A percentile compares a stretch with the other conserved stretches of the same genome.
These are phyloP conservation scores for Matsumurasca onukii DNA, from an alignment of 1,140 invertebrate genomes.

Conservation along the genomic window DNA sequence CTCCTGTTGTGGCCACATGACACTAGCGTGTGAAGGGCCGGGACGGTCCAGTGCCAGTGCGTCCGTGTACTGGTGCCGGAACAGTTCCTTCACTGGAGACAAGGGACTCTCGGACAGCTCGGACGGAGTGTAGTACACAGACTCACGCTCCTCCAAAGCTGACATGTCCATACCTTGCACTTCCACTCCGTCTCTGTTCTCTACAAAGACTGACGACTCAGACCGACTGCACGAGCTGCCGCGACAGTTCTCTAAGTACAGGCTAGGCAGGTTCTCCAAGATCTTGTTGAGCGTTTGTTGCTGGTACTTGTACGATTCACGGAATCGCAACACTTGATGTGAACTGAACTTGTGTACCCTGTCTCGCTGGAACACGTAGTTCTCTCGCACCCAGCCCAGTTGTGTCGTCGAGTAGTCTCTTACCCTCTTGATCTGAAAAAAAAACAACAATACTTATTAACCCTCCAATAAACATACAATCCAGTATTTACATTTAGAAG, in stretches of 20 bases:
- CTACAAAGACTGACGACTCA: conserved; percentile 72
- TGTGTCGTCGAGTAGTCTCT: conserved; percentile 86
- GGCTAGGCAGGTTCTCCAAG: conserved; percentile 87
- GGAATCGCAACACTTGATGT: conserved; percentile 81
- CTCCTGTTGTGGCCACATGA: conserved; percentile 16
- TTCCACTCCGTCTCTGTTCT: conserved; percentile 5
- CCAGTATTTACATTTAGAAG: too few relatives aligned
- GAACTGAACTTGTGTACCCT: conserved; percentile 93
- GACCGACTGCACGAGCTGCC: conserved; percentile 80
- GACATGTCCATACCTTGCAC: conserved; percentile 48
- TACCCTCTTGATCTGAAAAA: conserved; percentile 74
- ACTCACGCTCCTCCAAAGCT: conserved; percentile 53
- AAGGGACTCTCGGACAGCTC: conserved; percentile 52
- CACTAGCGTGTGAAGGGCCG: background rate
- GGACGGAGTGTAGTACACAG: conserved; percentile 78
- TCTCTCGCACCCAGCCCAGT: conserved; percentile 89
- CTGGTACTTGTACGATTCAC: conserved; percentile 93
- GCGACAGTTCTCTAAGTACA: conserved; percentile 91
- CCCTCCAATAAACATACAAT: too few relatives aligned
- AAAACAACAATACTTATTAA: too few relatives aligned
- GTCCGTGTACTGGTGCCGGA: background rate
- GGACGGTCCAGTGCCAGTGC: background rate
- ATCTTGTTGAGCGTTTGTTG: conserved; percentile 94
- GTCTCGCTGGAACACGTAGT: conserved; percentile 92
- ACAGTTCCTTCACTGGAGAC: conserved; percentile 29